Evolutionary conservation across 2,888 invertebrate species (phyloP).

Genomic region (Folsomia manolachei): DNA sequence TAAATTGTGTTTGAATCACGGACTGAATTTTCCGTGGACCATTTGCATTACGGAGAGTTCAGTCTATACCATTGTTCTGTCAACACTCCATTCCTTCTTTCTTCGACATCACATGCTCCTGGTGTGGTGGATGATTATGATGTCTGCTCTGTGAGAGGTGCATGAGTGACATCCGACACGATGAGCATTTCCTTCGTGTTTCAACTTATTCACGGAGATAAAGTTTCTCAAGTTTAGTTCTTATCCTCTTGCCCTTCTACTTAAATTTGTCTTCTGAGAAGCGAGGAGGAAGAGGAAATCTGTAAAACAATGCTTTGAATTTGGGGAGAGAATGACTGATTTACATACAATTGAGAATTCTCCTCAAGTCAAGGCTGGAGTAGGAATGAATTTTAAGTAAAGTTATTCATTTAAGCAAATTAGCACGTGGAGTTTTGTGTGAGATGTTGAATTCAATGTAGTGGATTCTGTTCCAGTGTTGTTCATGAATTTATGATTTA

Average conservation of each 20-base stretch:
- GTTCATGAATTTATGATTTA: not conserved
- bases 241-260: not conserved
- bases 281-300: too few relatives aligned
- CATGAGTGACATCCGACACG: not conserved
- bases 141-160: not conserved
- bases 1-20: not conserved
- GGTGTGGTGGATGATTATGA: not conserved
- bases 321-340: not conserved
- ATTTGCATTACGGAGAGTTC: not conserved
- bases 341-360: constrained; percentile 7
- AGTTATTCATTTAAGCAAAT: not conserved
- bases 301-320: not conserved
- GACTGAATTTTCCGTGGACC: not conserved
- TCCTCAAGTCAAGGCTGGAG: not conserved
- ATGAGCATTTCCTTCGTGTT: constrained; percentile 5
- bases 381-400: not conserved
- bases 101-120: not conserved
- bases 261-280: not conserved
- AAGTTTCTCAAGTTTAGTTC: not conserved
- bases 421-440: not conserved
- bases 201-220: not conserved
- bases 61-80: not conserved
- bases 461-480: too few relatives aligned
- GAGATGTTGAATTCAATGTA: too few relatives aligned
- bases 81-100: constrained; percentile 3